Evolutionary conservation across 1,140 invertebrate genomes (phyloP), one percentile per base, ranked within the genome.

Genomic region (Laupala kohalensis): DNA sequence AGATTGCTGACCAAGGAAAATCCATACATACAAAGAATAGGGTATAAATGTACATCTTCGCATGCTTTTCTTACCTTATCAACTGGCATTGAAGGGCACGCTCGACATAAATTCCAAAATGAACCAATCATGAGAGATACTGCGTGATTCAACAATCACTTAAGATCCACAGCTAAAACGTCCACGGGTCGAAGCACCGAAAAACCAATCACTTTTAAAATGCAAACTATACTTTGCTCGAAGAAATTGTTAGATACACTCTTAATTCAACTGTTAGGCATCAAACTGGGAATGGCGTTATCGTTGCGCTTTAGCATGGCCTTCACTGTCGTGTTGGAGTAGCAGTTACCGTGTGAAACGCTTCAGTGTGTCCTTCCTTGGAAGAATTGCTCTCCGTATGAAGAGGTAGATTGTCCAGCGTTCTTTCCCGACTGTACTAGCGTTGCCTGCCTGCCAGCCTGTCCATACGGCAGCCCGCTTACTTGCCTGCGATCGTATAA

Each of bases 61-160:
- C n/a, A n/a, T n/a, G n/a, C n/a, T n/a, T n/a, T n/a, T 28, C 77
- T 87, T 85, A 94, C 92, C 92, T 94, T 94, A 85, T 94, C 92
- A 80, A 93, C 91, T 80, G 92, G 92, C 91, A 93, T 93, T 82
- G 92, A 92, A 81, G 92, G 92, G 84, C 92, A 94, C 84, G 92
- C 91, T 84, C 92, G 90, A 85, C 92, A 94, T 83, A 94, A 85
- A 84, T 93, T 94, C 91, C 92, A 93, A 86, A 94, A 94, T 86
- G 92, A 93, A 84, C 92, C 92, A 86, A 94, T 93, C 92, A 94
- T 94, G 83, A 84, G 86, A 71, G 63, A 66, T 70, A 30, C 27
- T 70, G 67, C 67, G 5, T 23, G 24, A 29, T 68, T 68, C 15
- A n/a, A 12, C 67, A 23, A 27, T 29, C 27, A 27, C 27, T 29